Evolutionary conservation across 2,113 vertebrate species (phyloP).

Genomic region (Ammospiza nelsoni): DNA sequence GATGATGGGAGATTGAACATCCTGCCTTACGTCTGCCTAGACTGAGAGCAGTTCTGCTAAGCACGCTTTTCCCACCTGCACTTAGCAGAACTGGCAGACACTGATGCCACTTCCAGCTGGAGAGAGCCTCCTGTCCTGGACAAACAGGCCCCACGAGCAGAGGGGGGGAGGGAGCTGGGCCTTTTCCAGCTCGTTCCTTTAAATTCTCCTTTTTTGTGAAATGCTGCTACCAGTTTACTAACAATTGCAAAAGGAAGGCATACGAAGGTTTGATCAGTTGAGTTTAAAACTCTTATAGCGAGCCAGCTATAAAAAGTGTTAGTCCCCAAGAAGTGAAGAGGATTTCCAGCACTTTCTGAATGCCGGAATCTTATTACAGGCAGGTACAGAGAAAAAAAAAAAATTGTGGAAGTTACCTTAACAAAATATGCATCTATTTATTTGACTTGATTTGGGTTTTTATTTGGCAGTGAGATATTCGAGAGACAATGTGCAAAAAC

Average conservation of each 20-base stretch:
- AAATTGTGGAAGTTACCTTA: slow-evolving; percentile 83
- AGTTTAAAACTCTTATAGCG: slow-evolving; percentile 78
- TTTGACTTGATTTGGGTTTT: slow-evolving; percentile 84
- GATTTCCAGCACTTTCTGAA: slow-evolving; percentile 70
- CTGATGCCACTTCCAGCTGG: slow-evolving; percentile 67
- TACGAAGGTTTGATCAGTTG: slow-evolving; percentile 64
- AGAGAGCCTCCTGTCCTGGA: slow-evolving; percentile 69
- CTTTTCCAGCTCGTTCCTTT: slow-evolving; percentile 55
- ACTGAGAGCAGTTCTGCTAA: slow-evolving; percentile 77
- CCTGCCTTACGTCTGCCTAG: slow-evolving; percentile 95
- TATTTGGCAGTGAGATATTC: slow-evolving; percentile 72
- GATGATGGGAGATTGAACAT: slow-evolving; percentile 91
- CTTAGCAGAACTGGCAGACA: slow-evolving; percentile 72
- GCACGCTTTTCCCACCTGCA: slow-evolving; percentile 78
- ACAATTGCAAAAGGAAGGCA: slow-evolving; percentile 81
- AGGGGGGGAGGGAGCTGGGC: slow-evolving; percentile 58
- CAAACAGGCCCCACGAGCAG: slow-evolving; percentile 60
- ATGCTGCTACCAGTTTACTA: slow-evolving; percentile 90
- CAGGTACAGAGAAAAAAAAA: slow-evolving; percentile 70
- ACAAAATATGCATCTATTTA: slow-evolving; percentile 92
- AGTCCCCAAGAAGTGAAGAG: slow-evolving; percentile 68
- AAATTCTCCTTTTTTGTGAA: slow-evolving; percentile 82
- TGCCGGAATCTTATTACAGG: slow-evolving; percentile 72
- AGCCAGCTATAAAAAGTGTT: slow-evolving; percentile 76
- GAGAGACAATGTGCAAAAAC: slow-evolving; percentile 73